Evolutionary conservation across 2,888 invertebrate genomes (phyloP).

Genomic region (Tiphia femorata): DNA sequence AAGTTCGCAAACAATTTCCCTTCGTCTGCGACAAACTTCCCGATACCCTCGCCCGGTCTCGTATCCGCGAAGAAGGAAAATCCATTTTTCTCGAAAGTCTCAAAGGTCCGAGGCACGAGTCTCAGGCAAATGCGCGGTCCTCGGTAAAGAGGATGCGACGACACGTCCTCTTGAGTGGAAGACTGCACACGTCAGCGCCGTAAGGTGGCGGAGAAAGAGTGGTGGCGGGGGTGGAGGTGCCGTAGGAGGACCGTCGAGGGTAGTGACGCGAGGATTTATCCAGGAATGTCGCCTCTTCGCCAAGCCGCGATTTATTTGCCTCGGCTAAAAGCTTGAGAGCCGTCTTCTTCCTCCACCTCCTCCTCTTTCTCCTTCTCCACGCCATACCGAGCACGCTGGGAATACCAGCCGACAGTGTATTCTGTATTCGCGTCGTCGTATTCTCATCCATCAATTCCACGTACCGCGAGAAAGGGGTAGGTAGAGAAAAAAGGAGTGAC

Average conservation of each 20-base stretch:
- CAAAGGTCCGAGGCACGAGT: no score
- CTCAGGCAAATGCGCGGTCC: no score
- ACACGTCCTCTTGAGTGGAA: no score
- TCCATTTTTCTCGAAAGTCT: no score
- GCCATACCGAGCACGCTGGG: slow-evolving; percentile 40
- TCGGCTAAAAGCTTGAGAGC: slow-evolving; percentile 50
- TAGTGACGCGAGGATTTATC: slow-evolving; percentile 33
- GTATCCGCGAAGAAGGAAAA: no score
- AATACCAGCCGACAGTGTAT: slow-evolving; percentile 40
- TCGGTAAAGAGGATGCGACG: no score
- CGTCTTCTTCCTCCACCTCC: no score
- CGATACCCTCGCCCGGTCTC: no score
- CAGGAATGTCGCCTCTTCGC: slow-evolving; percentile 34
- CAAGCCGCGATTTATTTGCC: slow-evolving; percentile 51
- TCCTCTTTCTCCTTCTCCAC: neutral
- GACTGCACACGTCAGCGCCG: no score
- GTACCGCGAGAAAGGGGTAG: slow-evolving; percentile 31
- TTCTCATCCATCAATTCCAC: slow-evolving; percentile 50
- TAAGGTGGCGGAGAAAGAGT: neutral
- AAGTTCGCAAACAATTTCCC: no score
- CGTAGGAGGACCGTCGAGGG: neutral
- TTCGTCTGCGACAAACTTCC: no score
- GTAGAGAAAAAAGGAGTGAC: neutral
- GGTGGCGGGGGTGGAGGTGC: neutral
- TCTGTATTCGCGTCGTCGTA: slow-evolving; percentile 41